A percentile compares a stretch with the other conserved stretches of the same genome.
phyloP scores from a whole-genome alignment of 2,888 invertebrate species.

The Zeuzera pyrina region DNA sequence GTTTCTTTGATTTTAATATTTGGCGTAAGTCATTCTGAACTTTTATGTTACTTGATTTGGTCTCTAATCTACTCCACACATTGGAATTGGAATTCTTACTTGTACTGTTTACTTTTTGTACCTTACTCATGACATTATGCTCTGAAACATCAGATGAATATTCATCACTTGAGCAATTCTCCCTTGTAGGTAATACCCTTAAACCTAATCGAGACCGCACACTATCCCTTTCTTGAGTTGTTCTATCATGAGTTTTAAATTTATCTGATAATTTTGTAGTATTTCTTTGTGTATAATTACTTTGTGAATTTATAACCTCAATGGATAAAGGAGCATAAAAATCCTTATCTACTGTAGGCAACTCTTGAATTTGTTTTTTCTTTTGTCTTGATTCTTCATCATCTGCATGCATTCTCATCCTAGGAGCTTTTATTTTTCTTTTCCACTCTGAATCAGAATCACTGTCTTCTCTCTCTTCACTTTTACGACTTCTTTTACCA shows the following conservation, averaged over 20 bases:
- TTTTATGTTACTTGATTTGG: conserved; percentile 23
- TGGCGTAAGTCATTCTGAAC: conserved; percentile 46
- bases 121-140: conserved; percentile 65
- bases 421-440: conserved; percentile 76
- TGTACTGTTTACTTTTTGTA: conserved; percentile 50
- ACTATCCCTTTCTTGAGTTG: conserved; percentile 18
- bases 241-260: conserved; percentile 35
- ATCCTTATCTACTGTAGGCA: conserved; percentile 25
- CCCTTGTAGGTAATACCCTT: conserved; percentile 31
- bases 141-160: conserved; percentile 39
- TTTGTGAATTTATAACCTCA: conserved; percentile 49
- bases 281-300: conserved; percentile 35
- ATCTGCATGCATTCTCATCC: conserved; percentile 93
- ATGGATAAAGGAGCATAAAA: conserved; percentile 54
- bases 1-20: conserved; percentile 43
- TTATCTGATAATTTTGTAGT: conserved; percentile 48
- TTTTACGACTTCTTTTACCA: conserved; percentile 39
- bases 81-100: conserved; percentile 49
- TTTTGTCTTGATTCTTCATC: conserved; percentile 80
- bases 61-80: conserved; percentile 74
- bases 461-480: conserved; percentile 49
- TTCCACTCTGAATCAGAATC: conserved; percentile 73
- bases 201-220: conserved; percentile 50
- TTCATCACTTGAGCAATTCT: conserved; percentile 33
- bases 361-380: conserved; percentile 26